Evolutionary conservation across 2,888 invertebrate species (phyloP), one percentile per base, ranked within the genome.

Genomic region (Sipha maydis): DNA sequence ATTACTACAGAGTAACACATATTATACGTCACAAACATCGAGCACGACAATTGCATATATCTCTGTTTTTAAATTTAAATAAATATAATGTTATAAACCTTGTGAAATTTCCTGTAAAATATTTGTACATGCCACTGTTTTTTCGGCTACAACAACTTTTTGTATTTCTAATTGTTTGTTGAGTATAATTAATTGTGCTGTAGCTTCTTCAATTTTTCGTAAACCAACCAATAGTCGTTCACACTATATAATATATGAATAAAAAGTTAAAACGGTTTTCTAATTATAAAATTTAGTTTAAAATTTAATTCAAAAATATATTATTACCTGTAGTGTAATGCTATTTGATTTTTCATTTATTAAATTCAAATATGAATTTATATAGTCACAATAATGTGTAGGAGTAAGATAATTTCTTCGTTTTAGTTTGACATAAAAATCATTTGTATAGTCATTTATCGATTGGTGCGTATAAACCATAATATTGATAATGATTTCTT

Each of bases 391-490:
- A 92, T 97, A 98, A 91, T 98, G 97, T 91, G 97, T 97, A 0
- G 98, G 98, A 0, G 98, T 98, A 2, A 98, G 97, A 92, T 95
- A 97, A 92, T 97, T 97, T 91, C 94, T 95, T 21, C 97, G 93
- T 28, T 97, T 93, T 83, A 97, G 92, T 89, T 96, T 95, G 89
- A 94, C 92, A 41, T 94, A 92, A 91, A 97, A 98, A 90, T 96
- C 95, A 0, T 91, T 91, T 0, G 96, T 95, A 92, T 96, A 97
- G 0, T 93, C 92, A 71, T 94, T 94, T 14, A 97, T 94, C 0
- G 95, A 94, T 91, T 94, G 93, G 91, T 98, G 98, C 0, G 97
- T 97, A 91, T 96, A 95, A 0, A 98, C 97, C 1, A 97, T 96
- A 91, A 98, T 97, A 76, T 95, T 94, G 1, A 97, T 95, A 28